Conservation (phyloP, 1,140 invertebrate species). For the Acromyrmex heyeri region DNA sequence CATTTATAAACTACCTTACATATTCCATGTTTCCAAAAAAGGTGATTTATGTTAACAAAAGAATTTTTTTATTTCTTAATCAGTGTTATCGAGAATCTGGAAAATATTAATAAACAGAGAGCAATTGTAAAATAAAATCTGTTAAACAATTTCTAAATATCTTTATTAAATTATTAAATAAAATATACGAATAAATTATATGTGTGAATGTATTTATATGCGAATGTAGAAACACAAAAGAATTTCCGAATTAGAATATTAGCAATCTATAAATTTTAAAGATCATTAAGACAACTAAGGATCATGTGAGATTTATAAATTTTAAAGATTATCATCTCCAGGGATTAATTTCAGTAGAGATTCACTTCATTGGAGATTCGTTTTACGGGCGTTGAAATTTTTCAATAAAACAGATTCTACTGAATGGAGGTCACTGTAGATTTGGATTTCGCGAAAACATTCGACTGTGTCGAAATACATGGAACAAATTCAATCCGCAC, state of each 20-base stretch:
- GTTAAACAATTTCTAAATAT: not conserved
- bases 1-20: too few relatives aligned
- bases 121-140: not conserved
- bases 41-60: too few relatives aligned
- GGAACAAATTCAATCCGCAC: conserved; percentile 50
- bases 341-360: conserved; percentile 9
- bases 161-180: not conserved
- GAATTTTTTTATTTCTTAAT: too few relatives aligned
- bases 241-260: conserved; percentile 16
- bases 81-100: too few relatives aligned
- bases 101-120: too few relatives aligned
- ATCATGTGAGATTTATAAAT: too few relatives aligned
- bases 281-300: not conserved
- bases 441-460: conserved; percentile 53
- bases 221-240: not conserved
- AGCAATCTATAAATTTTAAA: conserved; percentile 4
- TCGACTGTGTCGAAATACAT: conserved; percentile 15
- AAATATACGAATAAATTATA: not conserved
- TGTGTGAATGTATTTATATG: not conserved
- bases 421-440: conserved; percentile 29
- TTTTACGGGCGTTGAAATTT: conserved; percentile 55
- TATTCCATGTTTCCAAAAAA: too few relatives aligned
- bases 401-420: conserved; percentile 40
- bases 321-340: not conserved
- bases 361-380: conserved; percentile 42